Base-by-base conservation (phyloP, 2,888 invertebrate genomes). In the Hypomecis atomaria region DNA sequence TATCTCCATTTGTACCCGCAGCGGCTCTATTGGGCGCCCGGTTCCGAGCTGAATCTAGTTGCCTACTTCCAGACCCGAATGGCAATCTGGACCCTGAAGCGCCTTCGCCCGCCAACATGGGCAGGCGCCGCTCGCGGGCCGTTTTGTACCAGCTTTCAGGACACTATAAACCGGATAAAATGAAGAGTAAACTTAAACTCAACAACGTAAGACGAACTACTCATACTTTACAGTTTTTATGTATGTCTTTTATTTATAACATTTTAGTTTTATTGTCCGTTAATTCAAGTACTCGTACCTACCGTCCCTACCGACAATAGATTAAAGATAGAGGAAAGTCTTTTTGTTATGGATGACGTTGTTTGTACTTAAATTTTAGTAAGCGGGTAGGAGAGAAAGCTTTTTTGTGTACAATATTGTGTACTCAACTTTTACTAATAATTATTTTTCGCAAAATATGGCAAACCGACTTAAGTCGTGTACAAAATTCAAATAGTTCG, bases 61-160 rank as follows among this genome's bases (percentile, higher is more conserved):
- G 95, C 93, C 95, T 95, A 94, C 94, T 96, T 94, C 94, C 94
- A 96, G 96, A 96, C 94, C 94, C 95, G 78, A 96, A 96, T 90
- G 97, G 96, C 93, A 94, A 95, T 84, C 95, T 96, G 90, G 96
- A 96, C 87, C 94, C 95, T 47, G 96, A 96, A 92, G 95, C 95
- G 77, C 96, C 96, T 67, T 96, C 97, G 75, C 96, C 96, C 78
- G 95, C 96, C 81, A 98, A 98, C 94, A 98, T 98, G 94, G 98
- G 97, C 77, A 94, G 98, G 75, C 94, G 99, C 82, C 95, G 99
- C 81, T 98, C 98, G 85, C 94, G 99, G 83, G 99, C 99, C 48
- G 98, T 99, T 65, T 95, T 99, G 70, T 99, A 99, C 93, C 98
- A 99, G 93, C 95, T 99, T 78, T 98, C 98, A 77, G 99, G 99